A percentile compares a stretch with the other conserved stretches of the same genome.
phyloP scores from a whole-genome alignment of 2,888 invertebrate species.

The Lypha dubia region DNA sequence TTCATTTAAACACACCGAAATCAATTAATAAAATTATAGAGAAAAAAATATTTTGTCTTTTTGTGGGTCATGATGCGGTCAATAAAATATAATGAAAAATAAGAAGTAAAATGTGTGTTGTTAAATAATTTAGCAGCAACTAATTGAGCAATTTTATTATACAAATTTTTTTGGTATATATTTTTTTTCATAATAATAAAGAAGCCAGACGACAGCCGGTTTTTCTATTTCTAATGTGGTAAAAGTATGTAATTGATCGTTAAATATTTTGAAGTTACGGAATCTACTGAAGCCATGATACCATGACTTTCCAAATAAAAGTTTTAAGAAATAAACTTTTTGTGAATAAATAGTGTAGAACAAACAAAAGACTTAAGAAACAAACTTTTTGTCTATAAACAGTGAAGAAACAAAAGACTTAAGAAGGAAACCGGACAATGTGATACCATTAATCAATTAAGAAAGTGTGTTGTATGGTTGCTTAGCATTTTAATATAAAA shows the following conservation, averaged over 20 bases:
- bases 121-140: constrained; percentile 8
- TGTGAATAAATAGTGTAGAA: not conserved
- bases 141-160: constrained; percentile 43
- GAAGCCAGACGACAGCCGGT: constrained; percentile 5
- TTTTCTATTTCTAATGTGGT: not conserved
- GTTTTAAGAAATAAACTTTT: not conserved
- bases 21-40: constrained; percentile 64
- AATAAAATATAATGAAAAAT: constrained; percentile 17
- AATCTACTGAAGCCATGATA: not conserved
- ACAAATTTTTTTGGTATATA: not conserved
- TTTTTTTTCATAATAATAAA: not conserved
- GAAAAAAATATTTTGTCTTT: constrained; percentile 30
- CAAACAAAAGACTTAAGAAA: constrained; percentile 39
- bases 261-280: not conserved
- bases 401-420: too few relatives aligned
- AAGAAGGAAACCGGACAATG: too few relatives aligned
- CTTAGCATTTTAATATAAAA: too few relatives aligned
- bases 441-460: too few relatives aligned
- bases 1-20: constrained; percentile 38
- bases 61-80: constrained; percentile 59
- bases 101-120: constrained; percentile 16
- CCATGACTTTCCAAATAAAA: not conserved
- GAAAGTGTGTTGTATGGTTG: too few relatives aligned
- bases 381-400: too few relatives aligned
- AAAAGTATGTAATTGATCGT: not conserved